Evolutionary conservation across 92 coral and sea anemone genomes (phyloP).

Genomic region (Pocillopora grandis): DNA sequence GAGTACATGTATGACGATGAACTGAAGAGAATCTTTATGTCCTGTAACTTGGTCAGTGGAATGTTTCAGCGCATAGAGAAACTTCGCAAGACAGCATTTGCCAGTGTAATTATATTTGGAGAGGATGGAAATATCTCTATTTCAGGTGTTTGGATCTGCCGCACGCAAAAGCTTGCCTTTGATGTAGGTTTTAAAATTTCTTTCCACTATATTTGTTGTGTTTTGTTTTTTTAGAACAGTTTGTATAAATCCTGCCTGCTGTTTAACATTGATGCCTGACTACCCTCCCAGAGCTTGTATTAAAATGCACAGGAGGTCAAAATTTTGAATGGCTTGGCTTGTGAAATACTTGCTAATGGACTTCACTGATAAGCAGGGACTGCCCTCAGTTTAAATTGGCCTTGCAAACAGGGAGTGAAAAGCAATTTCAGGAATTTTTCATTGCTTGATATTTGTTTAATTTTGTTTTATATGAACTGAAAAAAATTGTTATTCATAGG

Average conservation of each 20-base stretch:
- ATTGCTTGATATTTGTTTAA: too few species aligned
- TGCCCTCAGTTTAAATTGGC: too few species aligned
- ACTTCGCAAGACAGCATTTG: conserved; percentile 83
- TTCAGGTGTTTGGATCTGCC: conserved; percentile 84
- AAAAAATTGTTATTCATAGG: neutral
- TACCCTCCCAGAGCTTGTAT: too few species aligned
- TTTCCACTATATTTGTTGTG: neutral
- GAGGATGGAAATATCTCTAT: conserved; percentile 30
- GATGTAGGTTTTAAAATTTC: conserved; percentile 52
- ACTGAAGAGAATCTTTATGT: conserved; percentile 70
- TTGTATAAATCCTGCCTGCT: too few species aligned
- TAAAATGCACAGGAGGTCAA: too few species aligned
- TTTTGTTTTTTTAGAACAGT: neutral
- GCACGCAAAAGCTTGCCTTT: conserved; percentile 84
- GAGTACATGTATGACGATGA: conserved; percentile 79
- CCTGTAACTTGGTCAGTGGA: conserved; percentile 86
- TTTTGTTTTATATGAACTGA: neutral
- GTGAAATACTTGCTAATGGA: too few species aligned
- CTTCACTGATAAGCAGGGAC: too few species aligned
- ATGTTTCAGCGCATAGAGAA: conserved; percentile 88
- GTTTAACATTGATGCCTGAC: too few species aligned
- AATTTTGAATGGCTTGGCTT: too few species aligned
- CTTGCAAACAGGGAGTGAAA: too few species aligned
- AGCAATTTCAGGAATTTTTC: too few species aligned
- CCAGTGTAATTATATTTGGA: conserved; percentile 73